These are phyloP conservation scores for Panagrolaimus sp. DNA, from an alignment of 1,140 invertebrate species.

Conservation along the genomic window DNA sequence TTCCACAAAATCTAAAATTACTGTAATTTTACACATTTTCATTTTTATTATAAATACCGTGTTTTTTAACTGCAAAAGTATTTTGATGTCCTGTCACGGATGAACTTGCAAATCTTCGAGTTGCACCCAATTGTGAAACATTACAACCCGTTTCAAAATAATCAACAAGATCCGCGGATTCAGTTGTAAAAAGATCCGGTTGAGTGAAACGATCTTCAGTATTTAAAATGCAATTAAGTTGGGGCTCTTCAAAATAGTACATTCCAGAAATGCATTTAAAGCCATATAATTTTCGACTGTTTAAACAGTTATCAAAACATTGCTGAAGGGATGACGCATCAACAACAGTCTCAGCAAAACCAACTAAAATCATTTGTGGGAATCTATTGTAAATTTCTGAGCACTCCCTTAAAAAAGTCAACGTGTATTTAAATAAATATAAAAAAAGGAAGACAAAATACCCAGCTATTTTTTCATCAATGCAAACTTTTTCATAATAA, in stretches of 20 bases:
- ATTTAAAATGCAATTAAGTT: slow-evolving; percentile 59
- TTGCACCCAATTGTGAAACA: slow-evolving; percentile 16
- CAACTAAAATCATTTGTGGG: slow-evolving; percentile 59
- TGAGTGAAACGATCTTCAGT: slow-evolving; percentile 53
- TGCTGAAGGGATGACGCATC: slow-evolving; percentile 52
- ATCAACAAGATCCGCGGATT: slow-evolving; percentile 58
- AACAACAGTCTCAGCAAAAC: slow-evolving; percentile 58
- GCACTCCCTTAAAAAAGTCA: slow-evolving; percentile 44
- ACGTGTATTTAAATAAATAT: neutral
- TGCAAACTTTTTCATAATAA: slow-evolving; percentile 57
- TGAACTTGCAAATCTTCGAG: slow-evolving; percentile 25
- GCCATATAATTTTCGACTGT: slow-evolving; percentile 51
- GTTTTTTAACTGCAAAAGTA: slow-evolving; percentile 21
- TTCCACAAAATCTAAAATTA: neutral
- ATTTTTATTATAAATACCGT: neutral
- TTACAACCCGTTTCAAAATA: slow-evolving; percentile 57
- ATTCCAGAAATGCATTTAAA: slow-evolving; percentile 55
- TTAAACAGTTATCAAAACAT: slow-evolving; percentile 58
- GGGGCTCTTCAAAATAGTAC: slow-evolving; percentile 58
- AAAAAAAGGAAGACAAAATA: slow-evolving; percentile 7
- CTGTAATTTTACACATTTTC: no score
- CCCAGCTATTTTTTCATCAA: slow-evolving; percentile 47
- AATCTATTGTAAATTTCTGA: slow-evolving; percentile 46
- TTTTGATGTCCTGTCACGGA: slow-evolving; percentile 17
- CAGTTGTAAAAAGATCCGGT: slow-evolving; percentile 53